A percentile compares a stretch with the other conserved stretches of the same genome.
Evolutionary conservation across 2,113 vertebrate genomes (phyloP).

Genomic region (Zosterops pallidus): DNA sequence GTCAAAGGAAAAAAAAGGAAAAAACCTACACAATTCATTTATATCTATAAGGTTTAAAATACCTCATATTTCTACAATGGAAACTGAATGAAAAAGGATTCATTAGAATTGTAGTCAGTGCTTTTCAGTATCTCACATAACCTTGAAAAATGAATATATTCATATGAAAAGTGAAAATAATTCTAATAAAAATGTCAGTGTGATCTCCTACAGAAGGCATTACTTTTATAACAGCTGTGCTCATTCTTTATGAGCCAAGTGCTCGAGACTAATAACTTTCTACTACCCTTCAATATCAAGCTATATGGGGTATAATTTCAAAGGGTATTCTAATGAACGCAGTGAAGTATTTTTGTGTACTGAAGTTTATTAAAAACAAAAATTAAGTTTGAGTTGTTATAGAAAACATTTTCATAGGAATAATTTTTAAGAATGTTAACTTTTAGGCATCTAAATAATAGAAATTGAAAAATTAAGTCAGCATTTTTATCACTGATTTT

Average conservation of each 20-base stretch:
- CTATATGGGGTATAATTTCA: neutral
- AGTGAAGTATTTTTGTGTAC: neutral
- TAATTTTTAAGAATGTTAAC: neutral
- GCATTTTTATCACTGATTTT: neutral
- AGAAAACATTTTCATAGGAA: neutral
- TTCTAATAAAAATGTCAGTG: neutral
- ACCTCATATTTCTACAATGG: neutral
- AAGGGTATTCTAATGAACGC: neutral
- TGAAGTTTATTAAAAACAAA: neutral
- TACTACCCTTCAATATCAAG: neutral
- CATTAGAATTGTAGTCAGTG: neutral
- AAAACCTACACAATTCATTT: accelerated
- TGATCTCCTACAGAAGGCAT: neutral
- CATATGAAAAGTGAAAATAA: neutral
- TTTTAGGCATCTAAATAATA: neutral
- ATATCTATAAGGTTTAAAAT: neutral
- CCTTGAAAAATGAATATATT: neutral
- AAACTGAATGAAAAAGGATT: neutral
- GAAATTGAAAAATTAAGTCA: neutral
- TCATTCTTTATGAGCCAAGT: neutral
- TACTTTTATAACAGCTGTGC: neutral
- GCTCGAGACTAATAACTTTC: neutral
- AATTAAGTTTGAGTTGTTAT: neutral
- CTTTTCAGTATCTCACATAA: neutral
- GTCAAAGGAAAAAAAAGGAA: neutral